phyloP scores from a whole-genome alignment of 2,797 vertebrate species.

The Thunnus albacares region DNA sequence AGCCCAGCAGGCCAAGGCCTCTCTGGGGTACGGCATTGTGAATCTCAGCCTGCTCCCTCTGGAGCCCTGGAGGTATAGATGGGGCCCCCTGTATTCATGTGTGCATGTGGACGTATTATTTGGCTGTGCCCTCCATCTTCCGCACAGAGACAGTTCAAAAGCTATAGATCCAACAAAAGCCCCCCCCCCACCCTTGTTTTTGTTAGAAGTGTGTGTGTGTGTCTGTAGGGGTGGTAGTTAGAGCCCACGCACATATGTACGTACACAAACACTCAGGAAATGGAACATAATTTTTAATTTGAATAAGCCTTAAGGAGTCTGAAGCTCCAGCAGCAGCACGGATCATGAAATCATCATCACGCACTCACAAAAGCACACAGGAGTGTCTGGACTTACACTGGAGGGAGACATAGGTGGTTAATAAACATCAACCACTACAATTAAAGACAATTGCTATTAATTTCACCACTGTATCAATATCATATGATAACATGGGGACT shows the following conservation, averaged over 20 bases:
- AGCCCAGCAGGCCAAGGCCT: constrained; percentile 68
- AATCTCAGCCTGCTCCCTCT: constrained; percentile 63
- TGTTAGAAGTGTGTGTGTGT: constrained; percentile 30
- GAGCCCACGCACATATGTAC: constrained; percentile 12
- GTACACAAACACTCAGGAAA: constrained; percentile 50
- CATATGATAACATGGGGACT: not conserved
- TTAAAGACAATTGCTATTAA: not conserved
- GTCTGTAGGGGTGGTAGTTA: constrained; percentile 6
- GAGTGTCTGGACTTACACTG: not conserved
- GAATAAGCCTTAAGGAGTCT: constrained; percentile 33
- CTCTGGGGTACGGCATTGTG: constrained; percentile 74
- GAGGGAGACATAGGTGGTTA: not conserved
- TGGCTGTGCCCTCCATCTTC: constrained; percentile 59
- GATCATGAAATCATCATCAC: constrained; percentile 7
- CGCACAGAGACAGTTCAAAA: constrained; percentile 67
- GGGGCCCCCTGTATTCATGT: constrained; percentile 52
- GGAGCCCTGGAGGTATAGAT: constrained; percentile 73
- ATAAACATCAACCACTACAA: not conserved
- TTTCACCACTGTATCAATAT: not conserved
- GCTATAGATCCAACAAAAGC: constrained; percentile 31
- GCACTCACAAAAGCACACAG: not conserved
- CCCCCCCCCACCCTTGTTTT: constrained; percentile 27
- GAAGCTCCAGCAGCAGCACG: constrained; percentile 13
- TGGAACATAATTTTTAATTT: constrained; percentile 47
- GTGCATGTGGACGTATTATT: constrained; percentile 56